Percentiles rank a stretch among this genome's conserved stretches.
These are phyloP conservation scores for Phragmatobia fuliginosa DNA, from an alignment of 2,888 invertebrate genomes.

Conservation along the genomic window DNA sequence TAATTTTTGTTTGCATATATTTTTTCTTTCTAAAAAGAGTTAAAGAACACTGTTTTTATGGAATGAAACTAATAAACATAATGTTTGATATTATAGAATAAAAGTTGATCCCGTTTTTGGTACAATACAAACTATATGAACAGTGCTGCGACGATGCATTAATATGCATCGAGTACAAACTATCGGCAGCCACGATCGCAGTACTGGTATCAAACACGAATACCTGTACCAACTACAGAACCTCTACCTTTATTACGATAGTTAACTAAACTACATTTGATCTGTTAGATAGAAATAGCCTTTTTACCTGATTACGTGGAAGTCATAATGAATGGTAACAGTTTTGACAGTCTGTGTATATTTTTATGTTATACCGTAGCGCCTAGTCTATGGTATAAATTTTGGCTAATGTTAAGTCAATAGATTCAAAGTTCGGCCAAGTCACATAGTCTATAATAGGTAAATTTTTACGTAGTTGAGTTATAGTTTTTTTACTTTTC, in stretches of 20 bases:
- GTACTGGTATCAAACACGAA: constrained; percentile 54
- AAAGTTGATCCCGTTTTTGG: constrained; percentile 33
- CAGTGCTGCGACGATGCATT: constrained; percentile 58
- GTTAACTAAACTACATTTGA: neutral
- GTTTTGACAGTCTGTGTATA: no score
- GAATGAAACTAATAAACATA: constrained; percentile 13
- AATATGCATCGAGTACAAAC: constrained; percentile 74
- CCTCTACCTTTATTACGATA: constrained; percentile 2
- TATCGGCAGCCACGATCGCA: constrained; percentile 60
- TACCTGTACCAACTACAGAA: constrained; percentile 37
- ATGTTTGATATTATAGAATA: constrained; percentile 32
- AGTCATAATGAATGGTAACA: no score
- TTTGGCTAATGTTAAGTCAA: no score
- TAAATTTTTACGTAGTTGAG: no score
- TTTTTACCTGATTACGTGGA: no score
- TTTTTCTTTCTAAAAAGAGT: no score
- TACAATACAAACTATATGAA: constrained; percentile 48
- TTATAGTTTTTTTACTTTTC: no score
- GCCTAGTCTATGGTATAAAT: no score
- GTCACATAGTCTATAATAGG: no score
- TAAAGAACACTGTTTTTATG: neutral
- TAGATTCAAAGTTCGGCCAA: no score
- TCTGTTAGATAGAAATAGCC: neutral
- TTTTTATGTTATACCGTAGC: no score
- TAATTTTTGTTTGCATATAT: neutral